Conservation (phyloP, 2,888 invertebrate genomes). For the Pseudanteris insignis region DNA sequence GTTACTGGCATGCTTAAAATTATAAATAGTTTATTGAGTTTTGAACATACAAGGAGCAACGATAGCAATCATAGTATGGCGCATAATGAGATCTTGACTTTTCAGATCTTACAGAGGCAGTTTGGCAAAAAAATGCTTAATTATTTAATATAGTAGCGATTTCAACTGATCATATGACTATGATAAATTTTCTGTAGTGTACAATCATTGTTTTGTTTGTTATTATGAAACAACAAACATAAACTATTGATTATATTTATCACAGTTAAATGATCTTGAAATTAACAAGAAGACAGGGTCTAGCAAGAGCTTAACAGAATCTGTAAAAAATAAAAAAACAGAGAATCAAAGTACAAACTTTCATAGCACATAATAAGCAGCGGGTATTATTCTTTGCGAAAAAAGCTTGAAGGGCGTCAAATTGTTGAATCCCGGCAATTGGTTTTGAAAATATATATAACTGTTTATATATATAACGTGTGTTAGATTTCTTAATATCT, state of each 20-base stretch:
- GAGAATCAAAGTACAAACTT: constrained; percentile 12
- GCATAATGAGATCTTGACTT: too few relatives aligned
- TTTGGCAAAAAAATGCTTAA: too few relatives aligned
- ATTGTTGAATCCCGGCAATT: constrained; percentile 39
- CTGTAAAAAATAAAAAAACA: constrained; percentile 24
- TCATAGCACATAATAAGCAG: constrained; percentile 19
- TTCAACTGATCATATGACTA: too few relatives aligned
- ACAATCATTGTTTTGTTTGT: not conserved
- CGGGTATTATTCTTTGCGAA: constrained; percentile 17
- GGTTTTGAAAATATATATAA: constrained; percentile 37
- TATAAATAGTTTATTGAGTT: too few relatives aligned
- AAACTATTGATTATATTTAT: constrained; percentile 40
- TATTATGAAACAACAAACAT: constrained; percentile 2
- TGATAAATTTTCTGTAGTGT: not conserved
- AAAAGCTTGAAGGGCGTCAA: constrained; percentile 24
- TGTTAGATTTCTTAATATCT: constrained; percentile 51
- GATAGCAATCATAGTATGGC: too few relatives aligned
- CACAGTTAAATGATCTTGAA: constrained; percentile 44
- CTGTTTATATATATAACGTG: constrained; percentile 33
- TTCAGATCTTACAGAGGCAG: too few relatives aligned
- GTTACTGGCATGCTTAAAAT: too few relatives aligned
- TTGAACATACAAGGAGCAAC: not conserved
- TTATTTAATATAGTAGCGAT: too few relatives aligned
- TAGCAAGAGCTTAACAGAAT: not conserved
- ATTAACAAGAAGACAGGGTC: constrained; percentile 9